Evolutionary conservation across 2,797 vertebrate genomes (phyloP), one percentile per base, ranked within the genome.

Genomic region (Myiotriccus ornatus): DNA sequence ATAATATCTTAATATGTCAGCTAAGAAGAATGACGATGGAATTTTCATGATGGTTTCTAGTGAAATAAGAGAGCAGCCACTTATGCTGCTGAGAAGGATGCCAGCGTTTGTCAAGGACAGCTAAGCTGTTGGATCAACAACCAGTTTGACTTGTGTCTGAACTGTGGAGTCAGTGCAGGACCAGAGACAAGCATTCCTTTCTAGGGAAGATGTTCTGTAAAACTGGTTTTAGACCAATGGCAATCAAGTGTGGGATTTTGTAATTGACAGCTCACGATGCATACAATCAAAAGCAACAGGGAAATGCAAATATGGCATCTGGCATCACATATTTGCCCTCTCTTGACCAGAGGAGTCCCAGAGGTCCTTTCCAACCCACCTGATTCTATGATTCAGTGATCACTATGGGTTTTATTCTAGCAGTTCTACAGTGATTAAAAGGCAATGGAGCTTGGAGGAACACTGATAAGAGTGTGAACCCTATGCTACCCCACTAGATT

Each of bases 361-460:
- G 39, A 41, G 41, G 41, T 41, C 41, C 41, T 41, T 41, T 41
- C 41, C 41, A 41, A 41, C 41, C 41, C 41, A 41, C 6, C 41
- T 41, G 41, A 41, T 41, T 41, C 41, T 41, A 41, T 41, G 41
- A 41, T 41, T 41, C 41, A 16, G 88, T 55, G 82, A 55, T 57
- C 43, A 22, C 37, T 37, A 6, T 30, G 21, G 6, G 10, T 60
- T 84, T 86, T 75, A 19, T 88, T 89, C 39, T 76, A 65, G 41
- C 28, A 34, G 11, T 59, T 90, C n/a, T 62, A 78, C 11, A 78
- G n/a, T 34, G 62, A 47, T 47, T 73, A 76, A 92, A 88, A 84
- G 23, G 34, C 43, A 50, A n/a, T 1, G 10, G 12, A 84, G 2
- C 22, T 65, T 46, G 39, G 50, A 82, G 22, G 11, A 73, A 22